Conservation (phyloP, 2,888 invertebrate species). For the Alviniconcha strummeri region DNA sequence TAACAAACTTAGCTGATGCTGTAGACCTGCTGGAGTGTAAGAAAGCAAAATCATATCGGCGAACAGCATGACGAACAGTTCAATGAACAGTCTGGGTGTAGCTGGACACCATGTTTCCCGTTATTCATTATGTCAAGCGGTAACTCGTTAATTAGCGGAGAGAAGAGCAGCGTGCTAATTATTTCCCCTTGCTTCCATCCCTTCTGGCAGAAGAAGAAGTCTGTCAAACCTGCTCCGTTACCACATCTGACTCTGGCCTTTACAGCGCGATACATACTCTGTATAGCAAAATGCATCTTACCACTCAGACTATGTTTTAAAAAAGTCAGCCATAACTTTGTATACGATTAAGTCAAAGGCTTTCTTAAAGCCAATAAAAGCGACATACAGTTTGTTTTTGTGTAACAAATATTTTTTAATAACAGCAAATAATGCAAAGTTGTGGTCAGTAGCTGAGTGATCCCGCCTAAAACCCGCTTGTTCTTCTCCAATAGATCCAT, state of each 20-base stretch:
- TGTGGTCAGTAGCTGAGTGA: neutral
- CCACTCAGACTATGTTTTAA: neutral
- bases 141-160: neutral
- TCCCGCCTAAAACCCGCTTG: slow-evolving; percentile 13
- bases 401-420: neutral
- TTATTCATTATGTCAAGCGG: neutral
- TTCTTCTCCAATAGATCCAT: neutral
- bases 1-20: neutral
- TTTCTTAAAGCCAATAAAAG: slow-evolving; percentile 5
- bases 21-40: neutral
- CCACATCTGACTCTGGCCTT: neutral
- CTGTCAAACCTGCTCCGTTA: neutral
- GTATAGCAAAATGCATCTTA: neutral
- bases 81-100: neutral
- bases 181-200: neutral
- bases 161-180: neutral
- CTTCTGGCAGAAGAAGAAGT: neutral
- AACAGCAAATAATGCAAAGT: neutral
- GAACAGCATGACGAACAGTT: neutral
- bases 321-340: neutral
- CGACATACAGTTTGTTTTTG: neutral
- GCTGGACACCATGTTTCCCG: neutral
- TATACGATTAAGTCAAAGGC: neutral
- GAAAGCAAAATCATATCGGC: neutral
- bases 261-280: neutral